phyloP scores from a whole-genome alignment of 2,888 invertebrate genomes.

The Harpalus rufipes region DNA sequence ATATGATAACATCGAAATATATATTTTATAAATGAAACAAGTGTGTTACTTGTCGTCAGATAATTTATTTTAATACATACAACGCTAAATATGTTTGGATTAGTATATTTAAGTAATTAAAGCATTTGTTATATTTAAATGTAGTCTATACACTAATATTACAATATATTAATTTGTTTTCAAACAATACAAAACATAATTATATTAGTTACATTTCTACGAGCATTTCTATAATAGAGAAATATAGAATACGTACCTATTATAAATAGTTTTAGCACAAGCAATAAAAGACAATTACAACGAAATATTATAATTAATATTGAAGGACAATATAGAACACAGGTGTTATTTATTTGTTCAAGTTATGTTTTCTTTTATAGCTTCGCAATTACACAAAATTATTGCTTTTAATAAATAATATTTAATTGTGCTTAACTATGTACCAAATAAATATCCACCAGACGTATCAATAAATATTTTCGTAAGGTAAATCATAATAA shows the following conservation, averaged over 20 bases:
- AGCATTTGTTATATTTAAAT: too few relatives aligned
- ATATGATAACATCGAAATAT: background rate
- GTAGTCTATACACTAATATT: too few relatives aligned
- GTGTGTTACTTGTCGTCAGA: background rate
- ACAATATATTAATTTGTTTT: too few relatives aligned
- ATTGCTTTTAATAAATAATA: slow-evolving; percentile 41
- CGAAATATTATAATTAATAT: slow-evolving; percentile 24
- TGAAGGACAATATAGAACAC: slow-evolving; percentile 29
- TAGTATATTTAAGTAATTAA: too few relatives aligned
- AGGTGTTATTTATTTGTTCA: slow-evolving; percentile 37
- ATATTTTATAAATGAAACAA: slow-evolving; percentile 11
- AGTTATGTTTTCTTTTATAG: slow-evolving; percentile 41
- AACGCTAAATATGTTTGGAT: too few relatives aligned
- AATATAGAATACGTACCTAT: too few relatives aligned
- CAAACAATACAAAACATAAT: too few relatives aligned
- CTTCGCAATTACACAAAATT: slow-evolving; percentile 38
- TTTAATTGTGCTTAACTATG: slow-evolving; percentile 32
- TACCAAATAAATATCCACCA: slow-evolving; percentile 23
- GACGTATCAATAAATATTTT: slow-evolving; percentile 31
- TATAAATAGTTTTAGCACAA: too few relatives aligned
- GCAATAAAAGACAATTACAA: background rate
- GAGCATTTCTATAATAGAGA: too few relatives aligned
- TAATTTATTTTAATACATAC: background rate
- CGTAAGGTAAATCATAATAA: slow-evolving; percentile 30
- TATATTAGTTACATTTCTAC: too few relatives aligned